Evolutionary conservation across 2,797 vertebrate genomes (phyloP), one percentile per base, ranked within the genome.

Genomic region (Alouatta caraya): DNA sequence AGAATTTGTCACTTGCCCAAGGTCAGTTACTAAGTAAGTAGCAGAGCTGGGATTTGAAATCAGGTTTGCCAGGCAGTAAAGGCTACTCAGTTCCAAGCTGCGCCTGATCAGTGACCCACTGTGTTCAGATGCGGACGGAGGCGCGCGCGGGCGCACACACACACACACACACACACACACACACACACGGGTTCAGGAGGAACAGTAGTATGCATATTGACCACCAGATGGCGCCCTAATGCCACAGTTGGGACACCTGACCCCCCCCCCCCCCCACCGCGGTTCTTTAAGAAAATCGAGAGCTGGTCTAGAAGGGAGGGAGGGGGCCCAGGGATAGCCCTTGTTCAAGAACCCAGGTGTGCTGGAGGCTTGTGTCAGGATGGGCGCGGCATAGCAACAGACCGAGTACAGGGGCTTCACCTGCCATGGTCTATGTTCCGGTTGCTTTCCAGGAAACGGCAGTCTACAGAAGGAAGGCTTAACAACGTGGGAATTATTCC

Each of bases 141-240:
- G n/a, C n/a, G n/a, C n/a, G n/a, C n/a, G n/a, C n/a, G n/a, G n/a
- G n/a, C n/a, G n/a, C n/a, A n/a, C n/a, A n/a, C 57, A 8, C 46
- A 13, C 46, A 14, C 48, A 50, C 48, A 50, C 48, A 17, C 48
- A 50, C 48, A 50, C 48, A 50, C 50, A 13, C 72, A 11, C 24
- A 2, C 24, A 30, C 13, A 8, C 0, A 15, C 2, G 75, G 70
- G 13, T 22, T 48, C 37, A 10, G 1, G 48, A 76, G 12, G 5
- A 88, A 42, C 33, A n/a, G 42, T n/a, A 72, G 26, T 97, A 33
- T 30, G 10, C 8, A 24, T 2, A 0, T 1, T 22, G n/a, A 26
- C 92, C 97, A 95, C 80, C 76, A 97, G 98, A 88, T 96, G 98
- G 94, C 39, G 42, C 87, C 19, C 44, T 0, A 28, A 85, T 1